Evolutionary conservation across 2,797 vertebrate species (phyloP).

Genomic region (Anguilla anguilla): DNA sequence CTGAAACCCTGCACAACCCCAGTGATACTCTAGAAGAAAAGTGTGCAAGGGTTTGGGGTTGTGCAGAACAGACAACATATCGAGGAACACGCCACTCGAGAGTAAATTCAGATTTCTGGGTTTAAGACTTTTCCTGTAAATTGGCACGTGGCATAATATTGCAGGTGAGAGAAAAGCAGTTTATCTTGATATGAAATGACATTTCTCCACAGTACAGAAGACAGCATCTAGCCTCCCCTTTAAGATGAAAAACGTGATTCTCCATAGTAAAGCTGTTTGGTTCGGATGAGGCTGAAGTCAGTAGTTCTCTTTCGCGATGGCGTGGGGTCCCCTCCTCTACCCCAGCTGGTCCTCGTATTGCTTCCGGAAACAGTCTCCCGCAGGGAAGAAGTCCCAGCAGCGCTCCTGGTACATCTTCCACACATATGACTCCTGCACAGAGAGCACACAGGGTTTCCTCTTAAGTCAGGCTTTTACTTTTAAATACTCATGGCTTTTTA

Average conservation of each 20-base stretch:
- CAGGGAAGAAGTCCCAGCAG: conserved; percentile 92
- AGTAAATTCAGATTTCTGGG: conserved; percentile 42
- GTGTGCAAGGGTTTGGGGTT: conserved; percentile 75
- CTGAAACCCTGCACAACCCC: conserved; percentile 68
- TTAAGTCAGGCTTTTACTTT: neutral
- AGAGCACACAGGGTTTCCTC: neutral
- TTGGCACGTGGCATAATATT: conserved; percentile 47
- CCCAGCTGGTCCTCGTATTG: conserved; percentile 96
- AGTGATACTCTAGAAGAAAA: conserved; percentile 62
- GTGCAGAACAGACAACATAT: conserved; percentile 73
- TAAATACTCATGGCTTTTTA: neutral
- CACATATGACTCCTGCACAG: conserved; percentile 90
- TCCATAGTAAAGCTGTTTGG: conserved; percentile 33
- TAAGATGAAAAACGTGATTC: neutral
- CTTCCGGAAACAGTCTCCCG: conserved; percentile 97
- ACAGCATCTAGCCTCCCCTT: conserved; percentile 31
- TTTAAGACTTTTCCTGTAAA: conserved; percentile 46
- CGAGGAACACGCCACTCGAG: conserved; percentile 50
- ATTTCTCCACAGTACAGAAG: conserved; percentile 42
- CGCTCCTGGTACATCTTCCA: conserved; percentile 97
- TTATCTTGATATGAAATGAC: conserved; percentile 42
- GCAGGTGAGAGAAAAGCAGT: conserved; percentile 42
- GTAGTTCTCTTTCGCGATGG: neutral
- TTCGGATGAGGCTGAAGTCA: conserved; percentile 23
- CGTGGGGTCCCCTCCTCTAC: conserved; percentile 61